Evolutionary conservation across 1,140 invertebrate species (phyloP), one percentile per base, ranked within the genome.

Genomic region (Heliconius eleuchia): DNA sequence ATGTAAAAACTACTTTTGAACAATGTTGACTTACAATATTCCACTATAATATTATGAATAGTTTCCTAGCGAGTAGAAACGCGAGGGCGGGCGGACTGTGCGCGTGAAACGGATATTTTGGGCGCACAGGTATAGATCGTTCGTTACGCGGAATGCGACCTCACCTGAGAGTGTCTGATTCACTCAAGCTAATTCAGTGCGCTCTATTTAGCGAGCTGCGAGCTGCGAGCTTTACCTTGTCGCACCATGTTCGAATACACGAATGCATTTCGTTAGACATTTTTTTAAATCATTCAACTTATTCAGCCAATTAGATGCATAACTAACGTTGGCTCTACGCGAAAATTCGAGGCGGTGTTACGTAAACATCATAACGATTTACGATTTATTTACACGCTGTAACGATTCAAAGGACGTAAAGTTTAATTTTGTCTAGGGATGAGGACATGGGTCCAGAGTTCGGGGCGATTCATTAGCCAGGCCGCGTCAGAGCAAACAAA

Each of bases 121-220:
- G 90, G 93, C 89, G 89, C 85, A 89, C 93, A 93, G 92, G 91
- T 92, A 46, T 16, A 92, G 88, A 86, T 91, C 87, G 84, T 85
- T 91, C 87, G 84, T 84, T 82, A 85, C 83, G 88, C 85, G 87
- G 92, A 93, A 94, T 94, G 86, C 92, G 92, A 92, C 91, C 92
- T 93, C 91, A 94, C 92, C 92, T 94, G 92, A 89, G 92, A 89
- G 87, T 85, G 80, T 86, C 89, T 94, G 92, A 94, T 90, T 94
- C 92, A 94, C 88, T 85, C 87, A 83, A 52, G 84, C 92, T 93
- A 93, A 92, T 90, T 92, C 85, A 91, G 90, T 89, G 79, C 83
- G 87, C 88, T 90, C 90, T 86, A 89, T 87, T 72, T 72, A 71
- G 30, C 37, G 18, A 46, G 42, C 42, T 16, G 42, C 42, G 42